These are phyloP conservation scores for Hiodon tergisus DNA, from an alignment of 2,113 vertebrate species.

Conservation along the genomic window DNA sequence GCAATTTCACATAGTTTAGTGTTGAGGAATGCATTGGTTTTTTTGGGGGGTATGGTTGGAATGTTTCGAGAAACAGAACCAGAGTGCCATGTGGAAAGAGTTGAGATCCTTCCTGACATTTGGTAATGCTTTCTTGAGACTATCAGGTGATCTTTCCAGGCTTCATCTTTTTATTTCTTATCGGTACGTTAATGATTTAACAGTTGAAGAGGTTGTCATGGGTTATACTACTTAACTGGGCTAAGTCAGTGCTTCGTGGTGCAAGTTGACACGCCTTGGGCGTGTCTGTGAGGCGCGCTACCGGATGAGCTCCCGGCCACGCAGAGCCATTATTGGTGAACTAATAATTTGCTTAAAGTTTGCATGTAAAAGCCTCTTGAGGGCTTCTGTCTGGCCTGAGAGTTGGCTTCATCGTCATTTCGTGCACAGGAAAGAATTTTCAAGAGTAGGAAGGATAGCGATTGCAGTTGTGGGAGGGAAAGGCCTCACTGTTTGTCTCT, in stretches of 20 bases:
- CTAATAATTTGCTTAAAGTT: conserved; percentile 52
- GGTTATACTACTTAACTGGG: neutral
- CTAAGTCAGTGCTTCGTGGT: conserved; percentile 42
- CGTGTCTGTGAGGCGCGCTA: conserved; percentile 36
- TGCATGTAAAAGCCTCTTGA: conserved; percentile 42
- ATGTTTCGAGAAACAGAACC: neutral
- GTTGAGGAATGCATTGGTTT: neutral
- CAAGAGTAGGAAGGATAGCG: neutral
- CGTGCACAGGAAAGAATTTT: neutral
- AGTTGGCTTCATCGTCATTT: neutral
- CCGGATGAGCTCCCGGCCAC: neutral
- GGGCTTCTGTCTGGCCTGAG: neutral
- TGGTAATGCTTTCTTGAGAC: neutral
- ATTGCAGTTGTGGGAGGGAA: neutral
- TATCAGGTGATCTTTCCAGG: conserved; percentile 25
- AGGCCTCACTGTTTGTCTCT: too few species aligned
- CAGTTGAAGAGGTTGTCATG: neutral
- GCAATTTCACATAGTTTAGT: neutral
- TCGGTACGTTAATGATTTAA: neutral
- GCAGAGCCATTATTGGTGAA: neutral
- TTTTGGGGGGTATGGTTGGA: neutral
- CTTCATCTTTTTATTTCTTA: neutral
- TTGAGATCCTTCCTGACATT: neutral
- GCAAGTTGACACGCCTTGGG: conserved; percentile 14
- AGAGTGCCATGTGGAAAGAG: neutral